Conservation (phyloP, 2,888 invertebrate genomes). For the Drosophila borealis region DNA sequence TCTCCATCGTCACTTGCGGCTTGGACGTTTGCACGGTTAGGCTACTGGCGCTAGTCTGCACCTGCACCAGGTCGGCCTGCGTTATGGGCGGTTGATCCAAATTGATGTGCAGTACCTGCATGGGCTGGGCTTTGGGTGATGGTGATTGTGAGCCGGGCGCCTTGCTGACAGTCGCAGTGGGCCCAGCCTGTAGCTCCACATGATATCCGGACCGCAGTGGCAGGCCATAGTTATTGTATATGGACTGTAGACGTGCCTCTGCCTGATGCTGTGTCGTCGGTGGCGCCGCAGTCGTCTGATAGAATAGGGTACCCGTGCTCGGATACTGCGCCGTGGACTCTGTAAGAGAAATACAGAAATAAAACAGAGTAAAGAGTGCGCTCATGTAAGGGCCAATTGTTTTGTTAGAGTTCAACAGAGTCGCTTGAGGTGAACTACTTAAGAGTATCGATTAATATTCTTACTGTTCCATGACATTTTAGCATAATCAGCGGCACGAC, state of each 20-base stretch:
- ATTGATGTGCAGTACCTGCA: conserved; percentile 84
- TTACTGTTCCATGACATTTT: conserved; percentile 95
- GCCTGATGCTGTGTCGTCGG: conserved; percentile 83
- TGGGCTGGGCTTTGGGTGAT: conserved; percentile 77
- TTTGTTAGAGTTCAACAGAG: conserved; percentile 5
- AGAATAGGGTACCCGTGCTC: conserved; percentile 86
- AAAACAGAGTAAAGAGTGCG: not conserved
- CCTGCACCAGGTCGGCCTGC: conserved; percentile 72
- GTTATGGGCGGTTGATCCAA: conserved; percentile 83
- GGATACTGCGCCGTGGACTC: conserved; percentile 86
- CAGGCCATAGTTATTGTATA: conserved; percentile 83
- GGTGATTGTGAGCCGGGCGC: conserved; percentile 74
- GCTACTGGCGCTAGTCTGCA: conserved; percentile 52
- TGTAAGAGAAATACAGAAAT: conserved; percentile 66
- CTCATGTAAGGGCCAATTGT: not conserved
- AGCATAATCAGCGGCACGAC: conserved; percentile 92
- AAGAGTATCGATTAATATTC: conserved; percentile 72
- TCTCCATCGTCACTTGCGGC: conserved; percentile 84
- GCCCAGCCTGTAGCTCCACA: conserved; percentile 79
- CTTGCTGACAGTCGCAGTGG: conserved; percentile 75
- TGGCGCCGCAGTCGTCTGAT: conserved; percentile 85
- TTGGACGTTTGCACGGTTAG: conserved; percentile 76
- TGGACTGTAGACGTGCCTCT: conserved; percentile 77
- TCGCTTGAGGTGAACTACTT: conserved; percentile 37
- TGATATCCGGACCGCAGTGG: conserved; percentile 83